Evolutionary conservation across 2,797 vertebrate species (phyloP).

Genomic region (Glossophaga mutica): DNA sequence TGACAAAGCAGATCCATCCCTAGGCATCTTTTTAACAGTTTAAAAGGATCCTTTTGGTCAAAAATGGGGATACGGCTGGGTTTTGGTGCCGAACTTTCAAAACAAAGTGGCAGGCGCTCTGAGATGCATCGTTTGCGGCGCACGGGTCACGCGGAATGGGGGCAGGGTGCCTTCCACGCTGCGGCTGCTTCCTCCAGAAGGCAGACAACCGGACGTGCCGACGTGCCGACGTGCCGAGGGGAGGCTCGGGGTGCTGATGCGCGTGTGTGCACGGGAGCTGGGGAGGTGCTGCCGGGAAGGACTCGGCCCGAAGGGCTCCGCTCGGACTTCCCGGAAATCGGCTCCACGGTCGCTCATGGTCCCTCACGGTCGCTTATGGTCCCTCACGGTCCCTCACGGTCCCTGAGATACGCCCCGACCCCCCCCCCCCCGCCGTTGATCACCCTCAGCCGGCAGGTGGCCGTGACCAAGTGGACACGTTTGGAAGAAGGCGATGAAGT

Average conservation of each 20-base stretch:
- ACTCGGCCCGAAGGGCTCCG: not conserved
- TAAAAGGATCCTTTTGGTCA: not conserved
- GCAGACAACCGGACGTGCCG: too few species aligned
- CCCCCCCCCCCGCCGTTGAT: not conserved
- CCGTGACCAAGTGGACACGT: not conserved
- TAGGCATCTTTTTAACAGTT: not conserved
- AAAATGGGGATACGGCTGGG: not conserved
- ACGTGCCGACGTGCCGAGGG: too few species aligned
- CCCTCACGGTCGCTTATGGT: too few species aligned
- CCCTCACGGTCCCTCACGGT: too few species aligned
- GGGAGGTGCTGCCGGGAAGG: not conserved
- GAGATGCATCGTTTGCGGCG: fast-evolving
- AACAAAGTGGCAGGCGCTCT: fast-evolving
- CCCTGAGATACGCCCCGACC: not conserved
- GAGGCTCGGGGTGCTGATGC: not conserved
- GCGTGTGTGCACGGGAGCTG: not conserved
- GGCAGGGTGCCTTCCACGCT: too few species aligned
- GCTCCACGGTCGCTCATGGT: too few species aligned
- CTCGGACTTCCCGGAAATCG: not conserved
- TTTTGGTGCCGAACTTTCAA: too few species aligned
- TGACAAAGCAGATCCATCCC: not conserved
- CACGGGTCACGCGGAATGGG: too few species aligned
- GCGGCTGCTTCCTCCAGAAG: not conserved
- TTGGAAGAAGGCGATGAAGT: not conserved
- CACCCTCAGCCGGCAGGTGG: not conserved